phyloP scores from a whole-genome alignment of 1,140 invertebrate species.

The Hormaphis cornu region DNA sequence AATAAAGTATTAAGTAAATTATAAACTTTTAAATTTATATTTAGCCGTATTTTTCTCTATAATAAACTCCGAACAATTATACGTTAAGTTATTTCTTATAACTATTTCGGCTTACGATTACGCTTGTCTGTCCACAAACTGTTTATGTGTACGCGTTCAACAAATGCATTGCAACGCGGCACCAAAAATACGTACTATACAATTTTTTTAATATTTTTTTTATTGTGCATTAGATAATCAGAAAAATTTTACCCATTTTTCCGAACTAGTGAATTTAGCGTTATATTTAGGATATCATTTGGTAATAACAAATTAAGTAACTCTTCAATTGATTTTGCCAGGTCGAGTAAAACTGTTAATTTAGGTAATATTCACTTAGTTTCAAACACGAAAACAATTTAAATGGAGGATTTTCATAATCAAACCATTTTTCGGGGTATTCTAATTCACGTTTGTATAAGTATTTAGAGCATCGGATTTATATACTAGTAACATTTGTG shows the following conservation, averaged over 20 bases:
- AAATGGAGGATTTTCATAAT: no score
- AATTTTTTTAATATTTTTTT: neutral
- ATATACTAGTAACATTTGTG: no score
- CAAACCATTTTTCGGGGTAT: no score
- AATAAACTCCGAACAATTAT: neutral
- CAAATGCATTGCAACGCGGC: neutral
- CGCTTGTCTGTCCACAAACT: neutral
- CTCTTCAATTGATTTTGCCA: neutral
- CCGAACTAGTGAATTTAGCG: neutral
- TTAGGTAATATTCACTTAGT: no score
- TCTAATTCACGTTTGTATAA: no score
- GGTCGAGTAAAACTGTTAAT: neutral
- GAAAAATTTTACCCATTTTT: neutral
- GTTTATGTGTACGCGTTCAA: neutral
- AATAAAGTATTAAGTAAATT: neutral
- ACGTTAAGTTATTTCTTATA: neutral
- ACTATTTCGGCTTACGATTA: neutral
- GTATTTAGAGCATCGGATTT: no score
- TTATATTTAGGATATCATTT: neutral
- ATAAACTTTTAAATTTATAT: neutral
- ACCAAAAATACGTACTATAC: neutral
- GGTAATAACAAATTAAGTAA: neutral
- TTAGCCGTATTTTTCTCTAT: neutral
- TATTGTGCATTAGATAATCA: neutral
- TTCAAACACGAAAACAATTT: no score